Evolutionary conservation across 1,140 invertebrate species (phyloP), one percentile per base, ranked within the genome.

Genomic region (Diabrotica undecimpunctata): DNA sequence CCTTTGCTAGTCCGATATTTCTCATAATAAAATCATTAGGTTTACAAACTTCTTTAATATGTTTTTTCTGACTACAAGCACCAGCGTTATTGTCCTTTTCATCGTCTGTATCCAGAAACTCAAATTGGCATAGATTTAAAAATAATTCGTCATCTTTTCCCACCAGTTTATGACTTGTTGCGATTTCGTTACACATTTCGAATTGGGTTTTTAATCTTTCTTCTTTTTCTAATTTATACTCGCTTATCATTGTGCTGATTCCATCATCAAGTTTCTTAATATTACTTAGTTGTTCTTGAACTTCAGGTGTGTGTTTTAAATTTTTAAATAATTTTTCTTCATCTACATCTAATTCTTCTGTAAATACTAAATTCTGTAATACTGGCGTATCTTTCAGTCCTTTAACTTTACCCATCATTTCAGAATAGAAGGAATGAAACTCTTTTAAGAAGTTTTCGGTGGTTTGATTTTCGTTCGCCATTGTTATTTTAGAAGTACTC

Each of bases 261-360:
- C 50, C 58, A 6, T 50, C 8, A 35, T 60, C 58, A 12, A 60
- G 7, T 14, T 51, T 51, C 50, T 60, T 60, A 41, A 60, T 60
- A 10, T 11, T 11, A 13, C 11, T 13, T n/a, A 60, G 13, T 13
- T 46, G 37, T 25, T 51, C 39, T 35, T 50, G n/a, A 6, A 60
- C 46, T 50, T 60, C 58, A 25, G 58, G 58, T 3, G 58, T 60
- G 6, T 60, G 12, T 50, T 60, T 60, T 38, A 50, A n/a, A 12
- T 60, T 60, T 14, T 25, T 60, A 13, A 46, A 51, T 13, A 46
- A 51, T 46, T 60, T 60, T n/a, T 60, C 58, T 35, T 60, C 58
- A n/a, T 25, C 58, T 36, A 60, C 14, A 13, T 60, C 39, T 25
- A 13, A 8, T 46, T 7, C 13, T 12, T 51, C 39, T 9, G n/a